Base-by-base conservation (phyloP, 2,797 vertebrate species). In the Sebastes ruberrimus region DNA sequence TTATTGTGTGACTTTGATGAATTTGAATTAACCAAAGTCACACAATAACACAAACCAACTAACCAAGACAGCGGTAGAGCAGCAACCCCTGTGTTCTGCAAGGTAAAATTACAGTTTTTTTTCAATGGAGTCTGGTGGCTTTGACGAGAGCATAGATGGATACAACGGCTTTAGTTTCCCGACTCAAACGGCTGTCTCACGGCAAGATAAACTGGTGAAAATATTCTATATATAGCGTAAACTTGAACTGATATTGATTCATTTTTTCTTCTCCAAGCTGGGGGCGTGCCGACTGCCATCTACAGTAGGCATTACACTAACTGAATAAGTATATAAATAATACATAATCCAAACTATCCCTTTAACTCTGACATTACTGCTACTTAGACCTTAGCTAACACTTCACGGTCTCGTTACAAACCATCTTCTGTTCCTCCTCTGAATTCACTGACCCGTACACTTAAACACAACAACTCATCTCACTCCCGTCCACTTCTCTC, bases 391-490 rank as follows among this genome's bases (percentile, higher is more conserved):
- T 72, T 9, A 18, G 55, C 63, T 16, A 30, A 65, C 30, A 32
- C 30, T 7, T 59, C 61, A 9, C 67, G 5, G 20, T 49, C 73
- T n/a, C 7, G 5, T 8, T 33, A 25, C 35, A 76, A 83, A 56
- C 60, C 11, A 35, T 67, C 52, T 5, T 46, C 49, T 33, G 32
- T 49, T 80, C 64, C n/a, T 65, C 46, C 5, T 81, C 20, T 25
- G 46, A 70, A 64, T 42, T 59, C 72, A 69, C 55, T 89, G 87
- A 86, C 76, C 76, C 55, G 7, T 72, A 61, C 70, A 32, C 60
- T 9, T 7, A 27, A 49, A 79, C 46, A 49, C 14, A 65, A 69
- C 55, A 61, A 32, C 76, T 69, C 71, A 3, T 18, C 33, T 25
- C 68, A 22, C 70, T 74, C 61, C 62, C 68, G 74, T 76, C 72